phyloP scores from a whole-genome alignment of 2,797 vertebrate genomes.

The Phyllotis vaccarum region DNA sequence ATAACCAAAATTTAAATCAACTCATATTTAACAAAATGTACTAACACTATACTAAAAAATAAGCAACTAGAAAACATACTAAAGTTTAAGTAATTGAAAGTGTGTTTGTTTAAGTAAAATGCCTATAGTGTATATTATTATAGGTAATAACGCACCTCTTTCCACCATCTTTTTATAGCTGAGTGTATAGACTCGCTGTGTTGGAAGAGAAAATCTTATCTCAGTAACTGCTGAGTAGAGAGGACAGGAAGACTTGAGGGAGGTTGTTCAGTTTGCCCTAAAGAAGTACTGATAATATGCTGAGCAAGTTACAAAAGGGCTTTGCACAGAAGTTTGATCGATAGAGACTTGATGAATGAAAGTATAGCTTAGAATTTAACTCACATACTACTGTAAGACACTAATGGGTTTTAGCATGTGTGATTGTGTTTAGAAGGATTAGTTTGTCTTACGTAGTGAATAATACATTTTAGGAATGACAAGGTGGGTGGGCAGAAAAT shows the following conservation, averaged over 20 bases:
- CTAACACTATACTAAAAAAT: background rate
- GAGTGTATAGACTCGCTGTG: background rate
- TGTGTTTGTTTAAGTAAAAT: background rate
- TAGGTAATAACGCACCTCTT: background rate
- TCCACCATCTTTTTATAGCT: background rate
- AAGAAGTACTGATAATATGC: background rate
- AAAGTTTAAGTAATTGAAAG: background rate
- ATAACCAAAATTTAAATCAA: conserved; percentile 13
- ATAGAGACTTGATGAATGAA: conserved; percentile 48
- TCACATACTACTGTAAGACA: background rate
- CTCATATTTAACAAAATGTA: conserved; percentile 5
- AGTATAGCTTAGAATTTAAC: conserved; percentile 34
- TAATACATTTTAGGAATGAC: conserved; percentile 41
- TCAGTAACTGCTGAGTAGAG: background rate
- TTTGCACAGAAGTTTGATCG: background rate
- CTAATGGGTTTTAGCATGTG: conserved; percentile 20
- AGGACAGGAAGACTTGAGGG: background rate
- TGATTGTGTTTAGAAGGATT: conserved; percentile 56
- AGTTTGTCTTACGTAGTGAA: background rate
- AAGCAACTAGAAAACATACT: background rate
- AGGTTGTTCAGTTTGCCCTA: background rate
- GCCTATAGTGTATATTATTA: background rate
- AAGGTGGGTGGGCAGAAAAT: conserved; percentile 56
- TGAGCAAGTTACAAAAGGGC: background rate
- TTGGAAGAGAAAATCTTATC: background rate